Evolutionary conservation across 2,888 invertebrate species (phyloP).

Genomic region (Gnatocerus cornutus): DNA sequence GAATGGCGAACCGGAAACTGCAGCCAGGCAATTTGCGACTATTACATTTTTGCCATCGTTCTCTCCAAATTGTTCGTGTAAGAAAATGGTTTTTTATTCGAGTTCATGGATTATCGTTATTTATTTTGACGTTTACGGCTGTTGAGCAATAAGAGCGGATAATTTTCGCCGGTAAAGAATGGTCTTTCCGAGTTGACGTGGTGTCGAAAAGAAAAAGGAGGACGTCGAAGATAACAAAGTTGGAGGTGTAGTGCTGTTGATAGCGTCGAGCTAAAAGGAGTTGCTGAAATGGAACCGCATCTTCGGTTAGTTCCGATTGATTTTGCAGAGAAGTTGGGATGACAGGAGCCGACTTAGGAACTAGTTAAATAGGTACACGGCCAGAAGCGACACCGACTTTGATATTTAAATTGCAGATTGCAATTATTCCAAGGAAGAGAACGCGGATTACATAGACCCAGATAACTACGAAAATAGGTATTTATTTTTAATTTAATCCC

Average conservation of each 20-base stretch:
- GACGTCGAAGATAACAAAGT: constrained; percentile 10
- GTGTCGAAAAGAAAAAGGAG: constrained; percentile 11
- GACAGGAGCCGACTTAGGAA: constrained; percentile 7
- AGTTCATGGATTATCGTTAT: constrained; percentile 27
- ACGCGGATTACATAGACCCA: neutral
- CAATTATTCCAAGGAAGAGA: constrained; percentile 8
- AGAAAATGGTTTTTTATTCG: constrained; percentile 21
- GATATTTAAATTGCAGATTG: constrained; percentile 30
- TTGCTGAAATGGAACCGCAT: constrained; percentile 12
- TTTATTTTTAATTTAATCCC: neutral
- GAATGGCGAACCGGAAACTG: neutral
- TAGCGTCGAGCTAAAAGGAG: constrained; percentile 5
- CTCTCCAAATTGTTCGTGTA: constrained; percentile 13
- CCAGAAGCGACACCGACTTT: constrained; percentile 4
- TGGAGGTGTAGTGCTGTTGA: constrained; percentile 15
- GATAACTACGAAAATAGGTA: neutral
- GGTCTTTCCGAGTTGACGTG: constrained; percentile 2
- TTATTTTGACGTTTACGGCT: constrained; percentile 39
- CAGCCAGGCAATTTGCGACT: constrained; percentile 11
- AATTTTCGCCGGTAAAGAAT: constrained; percentile 29
- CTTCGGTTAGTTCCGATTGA: constrained; percentile 24
- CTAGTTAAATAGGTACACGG: constrained; percentile 19
- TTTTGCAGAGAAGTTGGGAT: constrained; percentile 11
- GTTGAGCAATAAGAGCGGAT: constrained; percentile 32
- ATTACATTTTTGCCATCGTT: constrained; percentile 8